Percentiles rank a stretch among this genome's conserved stretches.
Evolutionary conservation across 2,797 vertebrate genomes (phyloP).

Genomic region (Gymnocypris eckloni): DNA sequence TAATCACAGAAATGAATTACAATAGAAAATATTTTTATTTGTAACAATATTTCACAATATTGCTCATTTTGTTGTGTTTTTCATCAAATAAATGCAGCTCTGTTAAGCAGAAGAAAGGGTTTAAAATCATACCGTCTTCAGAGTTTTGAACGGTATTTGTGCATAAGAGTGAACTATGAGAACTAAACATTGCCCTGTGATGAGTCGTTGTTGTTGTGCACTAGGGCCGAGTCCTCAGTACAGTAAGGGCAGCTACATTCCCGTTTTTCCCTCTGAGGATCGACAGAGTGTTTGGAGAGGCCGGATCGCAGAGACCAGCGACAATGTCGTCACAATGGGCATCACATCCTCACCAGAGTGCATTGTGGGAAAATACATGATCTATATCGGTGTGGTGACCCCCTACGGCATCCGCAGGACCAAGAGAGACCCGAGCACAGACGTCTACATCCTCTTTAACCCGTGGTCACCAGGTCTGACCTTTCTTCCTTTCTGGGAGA

Average conservation of each 20-base stretch:
- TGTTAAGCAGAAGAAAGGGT: neutral
- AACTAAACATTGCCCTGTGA: neutral
- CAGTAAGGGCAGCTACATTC: slow-evolving; percentile 93
- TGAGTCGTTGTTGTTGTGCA: slow-evolving; percentile 16
- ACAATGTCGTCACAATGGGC: slow-evolving; percentile 79
- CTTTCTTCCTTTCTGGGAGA: neutral
- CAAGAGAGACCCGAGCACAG: slow-evolving; percentile 70
- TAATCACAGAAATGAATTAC: neutral
- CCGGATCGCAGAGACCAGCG: slow-evolving; percentile 72
- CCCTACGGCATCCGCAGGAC: slow-evolving; percentile 89
- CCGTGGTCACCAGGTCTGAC: slow-evolving; percentile 88
- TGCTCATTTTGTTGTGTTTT: neutral
- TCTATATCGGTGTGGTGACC: slow-evolving; percentile 87
- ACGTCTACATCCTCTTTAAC: slow-evolving; percentile 93
- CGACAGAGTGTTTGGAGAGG: slow-evolving; percentile 83
- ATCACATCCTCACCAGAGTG: slow-evolving; percentile 83
- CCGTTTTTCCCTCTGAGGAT: slow-evolving; percentile 76
- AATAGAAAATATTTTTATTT: neutral
- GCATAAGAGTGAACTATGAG: neutral
- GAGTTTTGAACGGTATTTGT: neutral
- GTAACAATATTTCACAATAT: neutral
- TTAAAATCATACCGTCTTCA: neutral
- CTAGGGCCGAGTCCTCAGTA: slow-evolving; percentile 88
- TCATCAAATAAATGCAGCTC: neutral
- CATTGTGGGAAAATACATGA: slow-evolving; percentile 90